Percentiles rank a stretch among this genome's conserved stretches.
Evolutionary conservation across 92 coral and sea anemone genomes (phyloP).

Genomic region (Zoanthus sansibaricus): DNA sequence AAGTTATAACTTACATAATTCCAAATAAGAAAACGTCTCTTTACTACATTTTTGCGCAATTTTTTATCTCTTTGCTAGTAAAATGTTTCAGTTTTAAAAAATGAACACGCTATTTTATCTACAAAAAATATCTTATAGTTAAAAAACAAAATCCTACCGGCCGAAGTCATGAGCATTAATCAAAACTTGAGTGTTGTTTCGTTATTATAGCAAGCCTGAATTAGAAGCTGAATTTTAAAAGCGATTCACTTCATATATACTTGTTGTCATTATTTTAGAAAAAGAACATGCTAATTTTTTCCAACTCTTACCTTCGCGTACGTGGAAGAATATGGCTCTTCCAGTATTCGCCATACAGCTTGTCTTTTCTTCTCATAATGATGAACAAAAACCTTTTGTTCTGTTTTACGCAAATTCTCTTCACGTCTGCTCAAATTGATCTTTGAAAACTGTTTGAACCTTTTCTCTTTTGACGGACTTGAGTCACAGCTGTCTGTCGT

Average conservation of each 20-base stretch:
- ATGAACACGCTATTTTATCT: no score
- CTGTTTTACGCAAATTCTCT: conserved; percentile 22
- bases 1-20: no score
- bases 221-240: background rate
- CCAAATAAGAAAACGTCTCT: no score
- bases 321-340: conserved; percentile 77
- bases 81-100: no score
- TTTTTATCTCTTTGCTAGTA: no score
- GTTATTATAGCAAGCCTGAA: background rate
- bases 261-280: background rate
- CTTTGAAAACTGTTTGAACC: conserved; percentile 19
- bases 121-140: background rate
- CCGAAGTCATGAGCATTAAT: background rate
- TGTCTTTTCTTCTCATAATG: conserved; percentile 58
- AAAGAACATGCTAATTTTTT: background rate
- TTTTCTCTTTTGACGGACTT: conserved; percentile 44
- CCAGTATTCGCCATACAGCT: conserved; percentile 70
- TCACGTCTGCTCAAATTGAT: conserved; percentile 10
- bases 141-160: background rate
- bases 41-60: no score
- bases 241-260: no score
- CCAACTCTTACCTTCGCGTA: conserved; percentile 70
- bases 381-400: conserved; percentile 25
- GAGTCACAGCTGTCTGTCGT: conserved; percentile 53
- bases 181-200: background rate